A percentile compares a stretch with the other conserved stretches of the same genome.
These are phyloP conservation scores for Drosophila setifemur DNA, from an alignment of 1,140 invertebrate species.

Conservation along the genomic window DNA sequence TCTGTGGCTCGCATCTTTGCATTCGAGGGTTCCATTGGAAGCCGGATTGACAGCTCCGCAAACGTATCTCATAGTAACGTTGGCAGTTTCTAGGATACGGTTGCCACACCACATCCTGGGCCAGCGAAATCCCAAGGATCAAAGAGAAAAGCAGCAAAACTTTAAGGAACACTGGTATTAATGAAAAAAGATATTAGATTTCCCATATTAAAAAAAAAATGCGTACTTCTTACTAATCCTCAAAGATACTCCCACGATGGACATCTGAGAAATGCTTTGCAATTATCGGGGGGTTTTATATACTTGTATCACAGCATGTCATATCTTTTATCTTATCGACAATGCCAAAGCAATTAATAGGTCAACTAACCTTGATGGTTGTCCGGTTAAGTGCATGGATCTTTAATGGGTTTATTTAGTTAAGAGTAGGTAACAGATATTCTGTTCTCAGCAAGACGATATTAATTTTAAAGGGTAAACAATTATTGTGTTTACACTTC, in stretches of 20 bases:
- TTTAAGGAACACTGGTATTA: slow-evolving; percentile 4
- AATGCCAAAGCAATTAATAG: too few relatives aligned
- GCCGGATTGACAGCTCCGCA: slow-evolving; percentile 21
- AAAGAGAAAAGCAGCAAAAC: not conserved
- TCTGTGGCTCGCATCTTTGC: slow-evolving; percentile 19
- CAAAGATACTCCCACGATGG: not conserved
- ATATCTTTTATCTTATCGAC: too few relatives aligned
- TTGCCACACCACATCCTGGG: not conserved
- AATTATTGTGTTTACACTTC: too few relatives aligned
- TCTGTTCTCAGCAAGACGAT: too few relatives aligned
- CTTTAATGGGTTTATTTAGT: too few relatives aligned
- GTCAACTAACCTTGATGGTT: slow-evolving; percentile 23
- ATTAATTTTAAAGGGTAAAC: too few relatives aligned
- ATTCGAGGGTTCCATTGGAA: slow-evolving; percentile 30
- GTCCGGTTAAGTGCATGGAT: slow-evolving; percentile 20
- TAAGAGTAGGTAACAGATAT: too few relatives aligned
- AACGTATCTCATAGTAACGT: slow-evolving; percentile 13
- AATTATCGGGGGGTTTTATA: not conserved
- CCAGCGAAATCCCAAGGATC: not conserved
- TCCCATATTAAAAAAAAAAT: not conserved
- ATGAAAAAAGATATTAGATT: not conserved
- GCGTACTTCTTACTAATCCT: slow-evolving; percentile 4
- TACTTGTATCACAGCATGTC: not conserved
- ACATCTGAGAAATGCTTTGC: not conserved
- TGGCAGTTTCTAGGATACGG: slow-evolving; percentile 39